phyloP scores from a whole-genome alignment of 1,140 invertebrate genomes.

The Cephus cinctus region DNA sequence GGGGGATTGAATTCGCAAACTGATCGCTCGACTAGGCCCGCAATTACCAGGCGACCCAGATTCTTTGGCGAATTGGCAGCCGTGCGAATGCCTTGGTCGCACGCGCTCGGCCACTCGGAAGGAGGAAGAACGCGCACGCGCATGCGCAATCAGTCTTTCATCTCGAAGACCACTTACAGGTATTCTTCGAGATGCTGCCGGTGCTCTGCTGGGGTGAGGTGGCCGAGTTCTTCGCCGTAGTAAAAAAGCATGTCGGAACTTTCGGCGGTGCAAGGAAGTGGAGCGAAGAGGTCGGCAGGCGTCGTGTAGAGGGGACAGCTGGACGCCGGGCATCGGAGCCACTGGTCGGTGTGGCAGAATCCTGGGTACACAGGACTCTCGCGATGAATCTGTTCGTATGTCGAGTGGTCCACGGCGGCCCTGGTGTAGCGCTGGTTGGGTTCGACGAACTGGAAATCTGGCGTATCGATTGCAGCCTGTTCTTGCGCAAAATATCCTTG shows the following conservation, averaged over 20 bases:
- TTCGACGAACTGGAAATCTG: not conserved
- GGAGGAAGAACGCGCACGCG: not conserved
- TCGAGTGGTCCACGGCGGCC: too few relatives aligned
- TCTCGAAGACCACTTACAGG: not conserved
- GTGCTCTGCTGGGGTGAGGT: conserved; percentile 1
- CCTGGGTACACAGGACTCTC: too few relatives aligned
- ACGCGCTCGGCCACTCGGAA: not conserved
- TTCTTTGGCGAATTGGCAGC: too few relatives aligned
- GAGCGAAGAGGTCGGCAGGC: not conserved
- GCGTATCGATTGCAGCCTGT: not conserved
- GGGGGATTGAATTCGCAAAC: not conserved
- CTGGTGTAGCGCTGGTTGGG: too few relatives aligned
- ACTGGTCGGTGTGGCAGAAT: not conserved
- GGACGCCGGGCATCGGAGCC: conserved; percentile 1
- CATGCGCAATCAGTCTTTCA: not conserved
- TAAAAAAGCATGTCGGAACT: not conserved
- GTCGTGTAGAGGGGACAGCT: too few relatives aligned
- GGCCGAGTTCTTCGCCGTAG: not conserved
- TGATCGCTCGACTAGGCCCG: not conserved
- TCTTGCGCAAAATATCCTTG: not conserved
- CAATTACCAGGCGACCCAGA: not conserved
- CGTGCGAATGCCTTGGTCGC: not conserved
- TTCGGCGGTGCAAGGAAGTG: not conserved
- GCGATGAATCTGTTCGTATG: too few relatives aligned
- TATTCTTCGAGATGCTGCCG: not conserved